A percentile compares a stretch with the other conserved stretches of the same genome.
phyloP scores from a whole-genome alignment of 1,140 invertebrate species.

The Musca domestica region DNA sequence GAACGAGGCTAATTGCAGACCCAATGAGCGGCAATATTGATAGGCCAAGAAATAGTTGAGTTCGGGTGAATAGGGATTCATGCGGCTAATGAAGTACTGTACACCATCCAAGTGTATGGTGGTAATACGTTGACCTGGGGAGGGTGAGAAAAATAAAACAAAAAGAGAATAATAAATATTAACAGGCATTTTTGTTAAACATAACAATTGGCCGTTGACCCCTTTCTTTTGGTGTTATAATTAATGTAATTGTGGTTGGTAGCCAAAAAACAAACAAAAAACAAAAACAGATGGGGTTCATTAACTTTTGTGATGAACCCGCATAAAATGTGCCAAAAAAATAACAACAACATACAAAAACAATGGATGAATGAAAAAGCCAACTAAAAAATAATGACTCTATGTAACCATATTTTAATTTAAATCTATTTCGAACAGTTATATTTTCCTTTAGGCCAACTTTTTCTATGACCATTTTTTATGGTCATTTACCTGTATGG shows the following conservation, averaged over 20 bases:
- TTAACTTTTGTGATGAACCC: background rate
- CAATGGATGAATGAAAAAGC: too few relatives aligned
- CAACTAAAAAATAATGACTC: too few relatives aligned
- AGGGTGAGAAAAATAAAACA: too few relatives aligned
- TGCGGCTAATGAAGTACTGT: constrained; percentile 82
- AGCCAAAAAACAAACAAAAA: too few relatives aligned
- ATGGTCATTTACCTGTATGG: too few relatives aligned
- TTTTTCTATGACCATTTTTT: background rate
- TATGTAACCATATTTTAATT: background rate
- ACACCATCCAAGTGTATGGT: constrained; percentile 81
- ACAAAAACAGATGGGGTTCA: background rate
- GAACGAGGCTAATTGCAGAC: constrained; percentile 78
- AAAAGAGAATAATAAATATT: too few relatives aligned
- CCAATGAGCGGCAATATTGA: constrained; percentile 82
- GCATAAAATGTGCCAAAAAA: too few relatives aligned
- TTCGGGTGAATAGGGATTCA: constrained; percentile 84
- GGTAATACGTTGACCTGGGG: constrained; percentile 74
- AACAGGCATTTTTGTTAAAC: too few relatives aligned
- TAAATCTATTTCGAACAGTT: constrained; percentile 4
- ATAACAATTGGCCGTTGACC: too few relatives aligned
- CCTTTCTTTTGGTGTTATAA: too few relatives aligned
- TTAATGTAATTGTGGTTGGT: background rate
- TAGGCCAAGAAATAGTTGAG: constrained; percentile 85
- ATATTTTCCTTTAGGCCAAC: background rate
- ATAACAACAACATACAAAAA: too few relatives aligned